Evolutionary conservation across 2,797 vertebrate species (phyloP), one percentile per base, ranked within the genome.

Genomic region (Alauda arvensis): DNA sequence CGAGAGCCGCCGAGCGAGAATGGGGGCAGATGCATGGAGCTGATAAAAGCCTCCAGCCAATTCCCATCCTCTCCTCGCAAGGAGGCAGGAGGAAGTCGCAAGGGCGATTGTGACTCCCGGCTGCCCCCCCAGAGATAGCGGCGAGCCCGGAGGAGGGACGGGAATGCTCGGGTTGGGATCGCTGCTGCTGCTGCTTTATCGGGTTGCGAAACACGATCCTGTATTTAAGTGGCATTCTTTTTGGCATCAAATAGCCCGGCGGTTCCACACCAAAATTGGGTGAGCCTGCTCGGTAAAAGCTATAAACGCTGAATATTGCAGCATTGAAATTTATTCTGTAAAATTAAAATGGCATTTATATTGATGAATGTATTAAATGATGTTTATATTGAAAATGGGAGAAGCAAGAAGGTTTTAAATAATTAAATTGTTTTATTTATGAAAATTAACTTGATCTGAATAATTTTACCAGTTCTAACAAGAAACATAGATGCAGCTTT

Each of bases 21-120:
- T 71, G 89, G 93, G 92, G 93, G 93, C 93, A 94, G 93, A 95
- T 94, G 94, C 42, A 62, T 3, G 28, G 24, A 46, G 89, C 93
- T 95, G 95, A 95, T 92, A 95, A 95, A 95, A 86, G 14, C 77
- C 90, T 89, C 26, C 88, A 85, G 90, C 89, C 60, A 93, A 95
- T 95, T 95, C 94, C 91, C 92, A 87, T 91, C 89, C 93, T 85
- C 90, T 94, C 83, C 94, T 85, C 4, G 1, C 6, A 10, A 88
- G 79, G 66, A 84, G 69, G 21, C 67, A 90, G 90, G 63, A 95
- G 91, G 91, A 95, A 95, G 94, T 89, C 29, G 1, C 75, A 62
- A 62, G 85, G 83, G 91, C 10, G 88, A 86, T 86, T 68, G 68
- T 71, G 43, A 33, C 46, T 92, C 93, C 57, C 51, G 23, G 85